Base-by-base conservation (phyloP, 53 echinoderm and acorn worm species). In the Mesocentrotus franciscanus region DNA sequence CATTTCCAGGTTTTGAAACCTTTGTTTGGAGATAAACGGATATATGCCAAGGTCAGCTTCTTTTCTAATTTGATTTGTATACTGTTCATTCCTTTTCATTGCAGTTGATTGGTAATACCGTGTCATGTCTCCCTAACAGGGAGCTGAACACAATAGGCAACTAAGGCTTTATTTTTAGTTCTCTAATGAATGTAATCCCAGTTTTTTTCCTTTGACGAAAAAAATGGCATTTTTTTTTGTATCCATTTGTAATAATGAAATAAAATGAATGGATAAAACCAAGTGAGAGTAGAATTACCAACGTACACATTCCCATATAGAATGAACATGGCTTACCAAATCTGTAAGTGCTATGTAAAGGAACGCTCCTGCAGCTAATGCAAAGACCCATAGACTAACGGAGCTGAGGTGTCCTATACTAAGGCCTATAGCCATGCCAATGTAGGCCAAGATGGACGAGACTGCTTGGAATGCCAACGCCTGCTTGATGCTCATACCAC, bases 321-420 rank as follows among this genome's bases (percentile, higher is more conserved):
- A 36, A 81, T 36, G 20, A 81, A 81, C 81, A 36, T 39, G 42
- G 95, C 98, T 97, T 79, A 99, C 99, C 96, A 99, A 71, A 96
- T 99, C 99, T 29, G 97, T 98, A 6, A 99, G 95, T 16, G 99
- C 97, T 49, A 99, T 98, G 94, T 99, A 99, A 24, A 98, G 96
- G 85, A 99, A 99, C 95, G 97, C 97, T 35, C 99, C 99, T 11
- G 96, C 99, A 15, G 99, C 97, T 56, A 99, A 95, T 22, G 98
- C 99, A 94, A 98, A 99, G 92, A 99, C 96, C 99, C 99, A 99
- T 36, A 97, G 94, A 93, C 96, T 96, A 10, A 97, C 85, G 0
- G 96, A 75, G 92, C 95, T 97, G 35, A 99, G 85, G 83, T 98
- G 97, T 26, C 99, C 99, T 62, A 97, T 95, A 56, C 95, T 96